These are phyloP conservation scores for Lepidurus apus DNA, from an alignment of 1,140 invertebrate species.

Conservation along the genomic window DNA sequence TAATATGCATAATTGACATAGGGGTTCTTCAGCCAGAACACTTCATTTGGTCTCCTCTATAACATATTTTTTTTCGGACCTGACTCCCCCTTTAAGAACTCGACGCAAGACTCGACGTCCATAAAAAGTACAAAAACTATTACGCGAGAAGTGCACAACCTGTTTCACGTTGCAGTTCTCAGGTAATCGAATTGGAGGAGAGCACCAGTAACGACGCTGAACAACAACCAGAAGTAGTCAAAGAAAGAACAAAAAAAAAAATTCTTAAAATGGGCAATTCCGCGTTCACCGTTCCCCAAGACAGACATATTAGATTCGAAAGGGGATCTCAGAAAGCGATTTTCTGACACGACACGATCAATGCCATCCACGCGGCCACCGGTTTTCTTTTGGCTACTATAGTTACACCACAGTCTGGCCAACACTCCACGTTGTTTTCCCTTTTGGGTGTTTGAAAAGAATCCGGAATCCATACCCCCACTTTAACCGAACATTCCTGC, in stretches of 20 bases:
- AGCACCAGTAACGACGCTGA: neutral
- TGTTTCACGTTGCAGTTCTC: neutral
- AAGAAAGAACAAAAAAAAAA: neutral
- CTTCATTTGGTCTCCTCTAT: no score
- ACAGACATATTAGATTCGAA: slow-evolving; percentile 7
- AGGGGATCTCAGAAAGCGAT: neutral
- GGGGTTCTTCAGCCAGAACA: no score
- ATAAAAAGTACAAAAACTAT: neutral
- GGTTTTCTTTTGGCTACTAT: neutral
- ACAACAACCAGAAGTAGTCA: neutral
- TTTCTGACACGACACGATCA: slow-evolving; percentile 4
- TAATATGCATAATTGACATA: no score
- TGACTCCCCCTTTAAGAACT: no score
- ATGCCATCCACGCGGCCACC: neutral
- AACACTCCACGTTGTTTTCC: no score
- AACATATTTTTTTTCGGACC: no score
- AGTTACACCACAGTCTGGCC: no score
- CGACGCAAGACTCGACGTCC: neutral
- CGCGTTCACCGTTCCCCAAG: neutral
- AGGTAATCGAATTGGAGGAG: neutral
- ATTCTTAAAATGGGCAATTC: slow-evolving; percentile 4
- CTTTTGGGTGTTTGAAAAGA: no score
- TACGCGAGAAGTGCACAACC: neutral
- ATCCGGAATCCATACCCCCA: no score
- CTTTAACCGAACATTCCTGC: no score